Evolutionary conservation across 2,888 invertebrate species (phyloP).

Genomic region (Eristalis arbustorum): DNA sequence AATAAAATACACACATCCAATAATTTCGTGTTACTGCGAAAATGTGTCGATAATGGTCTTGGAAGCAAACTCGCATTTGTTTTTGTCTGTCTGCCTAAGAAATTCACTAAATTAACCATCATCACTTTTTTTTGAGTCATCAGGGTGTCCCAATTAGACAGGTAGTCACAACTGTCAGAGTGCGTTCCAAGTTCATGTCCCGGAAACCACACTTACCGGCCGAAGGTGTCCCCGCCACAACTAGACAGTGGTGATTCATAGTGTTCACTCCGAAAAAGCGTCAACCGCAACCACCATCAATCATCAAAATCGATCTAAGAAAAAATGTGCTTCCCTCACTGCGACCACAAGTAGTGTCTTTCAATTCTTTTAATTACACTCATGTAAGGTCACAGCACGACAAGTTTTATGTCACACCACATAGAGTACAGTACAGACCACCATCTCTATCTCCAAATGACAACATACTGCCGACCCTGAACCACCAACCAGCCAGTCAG

Average conservation of each 20-base stretch:
- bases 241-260: background rate
- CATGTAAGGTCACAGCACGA: slow-evolving; percentile 20
- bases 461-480: slow-evolving; percentile 54
- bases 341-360: background rate
- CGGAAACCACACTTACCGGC: background rate
- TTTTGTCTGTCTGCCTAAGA: no score
- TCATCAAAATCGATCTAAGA: background rate
- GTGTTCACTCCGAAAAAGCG: background rate
- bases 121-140: no score
- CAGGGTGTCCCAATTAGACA: background rate
- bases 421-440: slow-evolving; percentile 33
- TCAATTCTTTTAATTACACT: slow-evolving; percentile 7
- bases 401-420: slow-evolving; percentile 40
- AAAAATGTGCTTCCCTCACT: background rate
- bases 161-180: no score
- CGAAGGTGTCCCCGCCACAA: background rate
- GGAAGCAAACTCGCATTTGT: no score
- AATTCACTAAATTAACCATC: no score
- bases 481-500: background rate
- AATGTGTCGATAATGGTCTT: no score
- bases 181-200: background rate
- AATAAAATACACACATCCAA: no score
- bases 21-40: no score
- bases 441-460: slow-evolving; percentile 18
- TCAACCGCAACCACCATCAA: background rate